These are phyloP conservation scores for Drosophila tsacasi DNA, from an alignment of 1,140 invertebrate genomes.

Conservation along the genomic window DNA sequence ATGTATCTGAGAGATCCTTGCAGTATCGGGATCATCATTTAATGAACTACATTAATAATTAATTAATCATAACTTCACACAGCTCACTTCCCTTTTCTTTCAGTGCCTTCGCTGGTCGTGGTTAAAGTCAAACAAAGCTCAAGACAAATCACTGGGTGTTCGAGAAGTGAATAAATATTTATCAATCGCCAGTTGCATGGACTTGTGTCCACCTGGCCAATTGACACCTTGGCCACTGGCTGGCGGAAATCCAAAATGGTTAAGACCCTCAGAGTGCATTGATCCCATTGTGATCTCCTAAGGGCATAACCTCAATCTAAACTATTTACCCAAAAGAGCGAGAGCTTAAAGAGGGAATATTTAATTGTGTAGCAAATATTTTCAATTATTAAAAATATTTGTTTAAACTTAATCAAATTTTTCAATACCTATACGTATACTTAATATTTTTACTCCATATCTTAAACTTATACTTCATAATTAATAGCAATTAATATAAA, in stretches of 20 bases:
- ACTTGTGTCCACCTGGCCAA: slow-evolving; percentile 40
- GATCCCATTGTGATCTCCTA: not conserved
- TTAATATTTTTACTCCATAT: not conserved
- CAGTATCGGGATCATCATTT: not conserved
- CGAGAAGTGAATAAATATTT: slow-evolving; percentile 41
- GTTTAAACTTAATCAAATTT: too few relatives aligned
- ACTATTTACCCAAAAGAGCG: too few relatives aligned
- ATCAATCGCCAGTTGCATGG: slow-evolving; percentile 27
- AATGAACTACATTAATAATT: too few relatives aligned
- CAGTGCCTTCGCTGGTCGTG: not conserved
- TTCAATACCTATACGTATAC: not conserved
- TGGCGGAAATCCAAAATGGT: not conserved
- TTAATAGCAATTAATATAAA: too few relatives aligned
- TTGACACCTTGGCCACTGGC: slow-evolving; percentile 45
- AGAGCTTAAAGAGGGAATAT: too few relatives aligned
- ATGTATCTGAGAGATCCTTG: not conserved
- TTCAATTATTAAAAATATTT: too few relatives aligned
- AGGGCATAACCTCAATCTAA: not conserved
- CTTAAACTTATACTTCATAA: too few relatives aligned
- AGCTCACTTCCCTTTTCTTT: not conserved
- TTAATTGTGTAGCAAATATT: not conserved
- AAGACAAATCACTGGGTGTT: slow-evolving; percentile 13
- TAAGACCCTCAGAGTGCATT: slow-evolving; percentile 26
- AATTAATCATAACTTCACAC: too few relatives aligned
- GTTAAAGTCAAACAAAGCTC: not conserved